Conservation (phyloP, 2,888 invertebrate species). For the Branchipolynoe longqiensis region DNA sequence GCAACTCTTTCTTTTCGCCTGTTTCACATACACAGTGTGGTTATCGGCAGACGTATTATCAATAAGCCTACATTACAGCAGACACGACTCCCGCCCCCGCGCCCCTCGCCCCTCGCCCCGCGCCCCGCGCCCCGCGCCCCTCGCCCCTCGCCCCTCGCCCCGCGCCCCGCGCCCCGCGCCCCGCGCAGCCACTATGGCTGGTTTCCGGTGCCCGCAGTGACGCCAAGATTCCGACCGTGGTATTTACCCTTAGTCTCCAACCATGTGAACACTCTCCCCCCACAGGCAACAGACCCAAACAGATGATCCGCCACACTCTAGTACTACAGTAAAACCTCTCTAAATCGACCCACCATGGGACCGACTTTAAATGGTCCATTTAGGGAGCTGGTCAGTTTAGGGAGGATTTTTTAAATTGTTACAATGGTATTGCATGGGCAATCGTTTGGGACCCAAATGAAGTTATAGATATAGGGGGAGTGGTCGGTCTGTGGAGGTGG, state of each 20-base stretch:
- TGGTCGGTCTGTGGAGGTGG: too few species aligned
- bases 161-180: background rate
- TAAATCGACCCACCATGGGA: too few species aligned
- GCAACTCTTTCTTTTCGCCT: background rate
- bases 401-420: too few species aligned
- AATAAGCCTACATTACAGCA: background rate
- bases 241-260: conserved; percentile 3
- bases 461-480: too few species aligned
- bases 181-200: conserved; percentile 21
- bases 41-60: background rate
- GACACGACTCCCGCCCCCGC: background rate
- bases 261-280: background rate
- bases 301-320: background rate
- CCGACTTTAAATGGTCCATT: too few species aligned
- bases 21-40: background rate
- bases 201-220: conserved; percentile 32
- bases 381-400: too few species aligned
- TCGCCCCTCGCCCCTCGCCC: background rate
- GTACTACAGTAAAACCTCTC: background rate
- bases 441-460: too few species aligned
- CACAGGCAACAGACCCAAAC: background rate
- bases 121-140: background rate
- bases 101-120: background rate
- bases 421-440: too few species aligned
- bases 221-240: conserved; percentile 33